A percentile compares a stretch with the other conserved stretches of the same genome.
phyloP scores from a whole-genome alignment of 2,888 invertebrate species.

The Patella pellucida region DNA sequence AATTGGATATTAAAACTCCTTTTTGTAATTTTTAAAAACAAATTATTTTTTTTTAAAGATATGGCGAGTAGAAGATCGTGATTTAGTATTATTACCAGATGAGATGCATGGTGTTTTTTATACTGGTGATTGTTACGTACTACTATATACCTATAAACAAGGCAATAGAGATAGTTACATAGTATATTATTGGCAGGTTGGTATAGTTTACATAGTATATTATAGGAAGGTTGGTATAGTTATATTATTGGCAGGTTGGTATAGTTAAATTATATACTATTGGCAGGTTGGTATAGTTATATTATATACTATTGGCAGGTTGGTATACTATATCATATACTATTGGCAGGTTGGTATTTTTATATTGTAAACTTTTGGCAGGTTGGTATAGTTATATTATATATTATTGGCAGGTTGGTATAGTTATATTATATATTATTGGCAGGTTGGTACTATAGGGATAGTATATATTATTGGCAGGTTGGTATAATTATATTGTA shows the following conservation, averaged over 20 bases:
- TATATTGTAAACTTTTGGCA: constrained; percentile 84
- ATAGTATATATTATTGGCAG: constrained; percentile 85
- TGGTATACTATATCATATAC: constrained; percentile 80
- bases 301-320: constrained; percentile 86
- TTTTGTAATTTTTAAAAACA: not conserved
- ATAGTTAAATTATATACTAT: not conserved
- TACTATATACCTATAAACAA: constrained; percentile 77
- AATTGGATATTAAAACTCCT: not conserved
- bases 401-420: not conserved
- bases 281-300: constrained; percentile 72
- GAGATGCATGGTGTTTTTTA: constrained; percentile 82
- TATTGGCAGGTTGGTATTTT: constrained; percentile 75
- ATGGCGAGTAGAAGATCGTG: constrained; percentile 83
- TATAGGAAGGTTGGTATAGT: too few relatives aligned
- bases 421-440: not conserved
- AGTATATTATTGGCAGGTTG: constrained; percentile 83
- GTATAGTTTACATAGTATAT: not conserved
- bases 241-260: not conserved
- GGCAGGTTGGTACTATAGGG: constrained; percentile 68
- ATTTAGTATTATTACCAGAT: constrained; percentile 80
- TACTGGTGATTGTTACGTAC: constrained; percentile 85
- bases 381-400: constrained; percentile 66
- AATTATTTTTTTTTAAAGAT: constrained; percentile 69
- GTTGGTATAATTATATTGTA: constrained; percentile 82
- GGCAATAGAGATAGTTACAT: constrained; percentile 76